Evolutionary conservation across 2,888 invertebrate species (phyloP).

Genomic region (Eupelmus urozonus): DNA sequence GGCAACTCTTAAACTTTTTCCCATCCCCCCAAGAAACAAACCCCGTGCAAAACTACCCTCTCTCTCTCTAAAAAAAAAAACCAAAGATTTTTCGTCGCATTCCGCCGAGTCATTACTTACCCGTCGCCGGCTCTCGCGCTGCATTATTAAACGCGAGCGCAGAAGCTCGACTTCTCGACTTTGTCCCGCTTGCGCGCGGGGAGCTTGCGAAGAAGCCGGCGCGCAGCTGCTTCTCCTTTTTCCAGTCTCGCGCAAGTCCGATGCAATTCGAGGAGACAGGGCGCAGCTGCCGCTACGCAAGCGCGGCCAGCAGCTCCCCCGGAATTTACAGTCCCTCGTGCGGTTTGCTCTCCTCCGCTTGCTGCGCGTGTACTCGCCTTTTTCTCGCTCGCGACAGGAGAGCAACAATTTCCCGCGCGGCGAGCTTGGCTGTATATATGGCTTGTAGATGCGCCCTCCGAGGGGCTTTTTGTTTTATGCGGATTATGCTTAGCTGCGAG

Average conservation of each 20-base stretch:
- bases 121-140: constrained; percentile 8
- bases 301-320: constrained; percentile 5
- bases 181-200: constrained; percentile 5
- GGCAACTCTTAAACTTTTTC: constrained; percentile 13
- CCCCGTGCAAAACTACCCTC: background rate
- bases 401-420: constrained; percentile 20
- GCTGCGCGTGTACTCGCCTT: background rate
- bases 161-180: background rate
- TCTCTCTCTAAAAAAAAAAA: background rate
- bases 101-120: constrained; percentile 55
- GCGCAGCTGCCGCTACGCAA: constrained; percentile 60
- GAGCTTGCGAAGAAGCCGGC: background rate
- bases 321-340: constrained; percentile 63
- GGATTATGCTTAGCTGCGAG: background rate
- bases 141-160: constrained; percentile 48
- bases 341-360: constrained; percentile 31
- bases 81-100: constrained; percentile 32
- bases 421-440: background rate
- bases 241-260: constrained; percentile 37
- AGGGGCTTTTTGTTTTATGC: constrained; percentile 5
- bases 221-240: constrained; percentile 30
- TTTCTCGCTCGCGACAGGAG: constrained; percentile 61
- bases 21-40: background rate
- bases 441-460: constrained; percentile 1
- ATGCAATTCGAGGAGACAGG: constrained; percentile 62